Evolutionary conservation across 2,113 vertebrate genomes (phyloP).

Genomic region (Pyxicephalus adspersus): DNA sequence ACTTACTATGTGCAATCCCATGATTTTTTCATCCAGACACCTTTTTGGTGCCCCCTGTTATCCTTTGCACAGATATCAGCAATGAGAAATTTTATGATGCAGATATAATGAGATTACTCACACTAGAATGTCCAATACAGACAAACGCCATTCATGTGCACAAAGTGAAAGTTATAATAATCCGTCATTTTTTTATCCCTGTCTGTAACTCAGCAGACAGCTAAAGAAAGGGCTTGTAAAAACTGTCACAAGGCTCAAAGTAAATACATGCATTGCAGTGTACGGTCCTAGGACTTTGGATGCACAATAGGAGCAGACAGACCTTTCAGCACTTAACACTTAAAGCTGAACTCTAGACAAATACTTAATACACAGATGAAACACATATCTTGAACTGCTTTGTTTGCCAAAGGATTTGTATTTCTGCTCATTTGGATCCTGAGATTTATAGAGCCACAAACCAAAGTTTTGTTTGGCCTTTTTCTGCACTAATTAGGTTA

Average conservation of each 20-base stretch:
- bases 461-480: no score
- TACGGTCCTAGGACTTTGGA: not conserved
- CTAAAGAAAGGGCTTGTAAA: not conserved
- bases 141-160: not conserved
- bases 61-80: no score
- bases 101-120: conserved; percentile 3
- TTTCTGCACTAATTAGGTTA: no score
- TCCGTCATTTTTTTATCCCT: not conserved
- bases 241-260: not conserved
- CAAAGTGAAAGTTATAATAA: not conserved
- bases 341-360: not conserved
- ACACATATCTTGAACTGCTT: not conserved
- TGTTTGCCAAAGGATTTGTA: no score
- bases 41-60: no score
- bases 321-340: not conserved
- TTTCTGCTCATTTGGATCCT: no score
- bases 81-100: not conserved
- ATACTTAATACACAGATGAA: not conserved
- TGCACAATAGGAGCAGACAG: not conserved
- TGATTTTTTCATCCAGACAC: no score
- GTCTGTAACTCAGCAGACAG: not conserved
- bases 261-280: not conserved
- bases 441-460: no score
- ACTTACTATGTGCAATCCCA: no score
- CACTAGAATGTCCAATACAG: not conserved